Evolutionary conservation across 1,140 invertebrate species (phyloP).

Genomic region (Cylas formicarius): DNA sequence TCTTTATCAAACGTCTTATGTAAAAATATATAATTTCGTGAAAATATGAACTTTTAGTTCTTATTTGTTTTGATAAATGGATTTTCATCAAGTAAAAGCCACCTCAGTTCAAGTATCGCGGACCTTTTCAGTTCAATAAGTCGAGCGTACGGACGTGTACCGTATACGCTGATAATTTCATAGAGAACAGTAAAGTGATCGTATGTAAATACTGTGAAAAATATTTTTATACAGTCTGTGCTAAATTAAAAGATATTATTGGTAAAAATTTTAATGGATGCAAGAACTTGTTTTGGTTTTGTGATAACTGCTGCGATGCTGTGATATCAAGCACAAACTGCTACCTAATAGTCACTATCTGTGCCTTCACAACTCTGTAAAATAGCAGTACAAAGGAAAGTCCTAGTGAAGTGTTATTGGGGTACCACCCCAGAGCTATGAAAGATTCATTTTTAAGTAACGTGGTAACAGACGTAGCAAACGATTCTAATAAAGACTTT

Average conservation of each 20-base stretch:
- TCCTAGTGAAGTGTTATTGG: constrained; percentile 7
- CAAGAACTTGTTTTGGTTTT: constrained; percentile 1
- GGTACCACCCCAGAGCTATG: constrained; percentile 2
- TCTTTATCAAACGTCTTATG: too few relatives aligned
- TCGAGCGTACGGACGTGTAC: background rate
- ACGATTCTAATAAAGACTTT: background rate
- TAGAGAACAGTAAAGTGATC: background rate
- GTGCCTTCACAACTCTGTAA: too few relatives aligned
- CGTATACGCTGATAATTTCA: background rate
- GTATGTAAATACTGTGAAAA: background rate
- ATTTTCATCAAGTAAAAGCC: too few relatives aligned
- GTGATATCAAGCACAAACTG: too few relatives aligned
- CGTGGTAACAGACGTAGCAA: constrained; percentile 1
- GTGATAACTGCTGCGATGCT: background rate
- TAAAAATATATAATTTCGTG: too few relatives aligned
- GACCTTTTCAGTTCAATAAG: too few relatives aligned
- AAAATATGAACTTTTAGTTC: too few relatives aligned
- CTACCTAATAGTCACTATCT: too few relatives aligned
- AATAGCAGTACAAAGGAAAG: background rate
- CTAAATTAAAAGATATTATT: background rate
- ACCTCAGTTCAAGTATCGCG: too few relatives aligned
- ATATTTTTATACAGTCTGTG: background rate
- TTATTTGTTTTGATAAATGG: too few relatives aligned
- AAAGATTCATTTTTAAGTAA: constrained; percentile 1
- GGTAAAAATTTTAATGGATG: background rate